phyloP scores from a whole-genome alignment of 1,140 invertebrate genomes.

The Limonius californicus region DNA sequence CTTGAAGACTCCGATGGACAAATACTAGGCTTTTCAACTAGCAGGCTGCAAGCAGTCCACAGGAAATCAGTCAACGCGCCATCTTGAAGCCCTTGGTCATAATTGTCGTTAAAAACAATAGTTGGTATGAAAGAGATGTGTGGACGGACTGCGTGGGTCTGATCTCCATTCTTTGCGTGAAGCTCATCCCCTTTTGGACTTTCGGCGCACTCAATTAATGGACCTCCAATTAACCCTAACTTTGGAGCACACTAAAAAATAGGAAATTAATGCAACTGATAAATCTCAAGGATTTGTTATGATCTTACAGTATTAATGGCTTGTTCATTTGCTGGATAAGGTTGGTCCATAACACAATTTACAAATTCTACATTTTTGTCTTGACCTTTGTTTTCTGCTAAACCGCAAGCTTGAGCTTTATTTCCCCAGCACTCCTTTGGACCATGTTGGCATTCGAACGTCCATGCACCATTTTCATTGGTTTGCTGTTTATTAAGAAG shows the following conservation, averaged over 20 bases:
- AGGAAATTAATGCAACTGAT: too few relatives aligned
- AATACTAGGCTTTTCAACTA: slow-evolving; percentile 47
- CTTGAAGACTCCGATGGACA: not conserved
- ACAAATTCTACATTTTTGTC: slow-evolving; percentile 49
- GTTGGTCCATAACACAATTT: slow-evolving; percentile 52
- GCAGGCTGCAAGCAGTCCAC: slow-evolving; percentile 31
- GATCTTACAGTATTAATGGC: slow-evolving; percentile 20
- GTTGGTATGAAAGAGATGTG: slow-evolving; percentile 59
- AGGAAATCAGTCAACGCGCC: slow-evolving; percentile 24
- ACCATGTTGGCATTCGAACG: slow-evolving; percentile 67
- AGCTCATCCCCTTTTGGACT: slow-evolving; percentile 48
- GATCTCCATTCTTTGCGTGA: slow-evolving; percentile 53
- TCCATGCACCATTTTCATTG: slow-evolving; percentile 45
- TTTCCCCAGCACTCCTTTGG: slow-evolving; percentile 62
- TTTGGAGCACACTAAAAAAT: slow-evolving; percentile 51
- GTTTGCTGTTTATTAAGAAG: too few relatives aligned
- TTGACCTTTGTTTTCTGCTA: slow-evolving; percentile 50
- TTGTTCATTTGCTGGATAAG: slow-evolving; percentile 39
- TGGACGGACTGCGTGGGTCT: slow-evolving; percentile 51
- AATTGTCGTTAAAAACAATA: slow-evolving; percentile 53
- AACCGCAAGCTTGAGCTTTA: slow-evolving; percentile 59
- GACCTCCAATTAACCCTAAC: slow-evolving; percentile 38
- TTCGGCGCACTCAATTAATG: slow-evolving; percentile 45
- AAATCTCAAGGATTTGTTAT: too few relatives aligned
- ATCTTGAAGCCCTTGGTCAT: slow-evolving; percentile 22